Percentiles rank a stretch among this genome's conserved stretches.
Conservation (phyloP, 2,113 vertebrate genomes). For the Albula goreensis region DNA sequence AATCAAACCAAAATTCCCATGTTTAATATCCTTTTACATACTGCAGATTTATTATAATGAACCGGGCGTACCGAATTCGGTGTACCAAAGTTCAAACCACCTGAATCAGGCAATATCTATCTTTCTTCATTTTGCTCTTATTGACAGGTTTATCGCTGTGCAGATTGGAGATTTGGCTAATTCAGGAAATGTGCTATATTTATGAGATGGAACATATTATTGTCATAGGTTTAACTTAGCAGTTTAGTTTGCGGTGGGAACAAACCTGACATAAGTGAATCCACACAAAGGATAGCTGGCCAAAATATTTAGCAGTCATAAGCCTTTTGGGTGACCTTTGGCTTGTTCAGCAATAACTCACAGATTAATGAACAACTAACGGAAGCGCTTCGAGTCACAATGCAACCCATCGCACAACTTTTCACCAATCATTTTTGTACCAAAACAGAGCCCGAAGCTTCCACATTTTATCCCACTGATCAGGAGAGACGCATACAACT, state of each 20-base stretch:
- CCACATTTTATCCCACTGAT: constrained; percentile 46
- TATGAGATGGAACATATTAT: constrained; percentile 14
- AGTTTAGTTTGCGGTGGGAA: constrained; percentile 61
- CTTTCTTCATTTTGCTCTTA: background rate
- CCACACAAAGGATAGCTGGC: constrained; percentile 78
- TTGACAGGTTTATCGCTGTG: background rate
- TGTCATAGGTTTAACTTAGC: constrained; percentile 36
- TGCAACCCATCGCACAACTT: constrained; percentile 74
- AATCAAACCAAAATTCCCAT: background rate
- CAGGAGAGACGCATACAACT: constrained; percentile 27
- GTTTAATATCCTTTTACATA: background rate
- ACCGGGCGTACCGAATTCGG: background rate
- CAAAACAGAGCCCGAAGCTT: constrained; percentile 57
- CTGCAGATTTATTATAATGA: background rate
- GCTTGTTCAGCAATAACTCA: constrained; percentile 88
- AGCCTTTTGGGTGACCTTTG: constrained; percentile 97
- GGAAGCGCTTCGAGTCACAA: constrained; percentile 78
- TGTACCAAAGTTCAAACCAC: background rate
- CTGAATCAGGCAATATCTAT: background rate
- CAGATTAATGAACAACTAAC: constrained; percentile 99
- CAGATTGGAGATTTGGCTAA: constrained; percentile 13
- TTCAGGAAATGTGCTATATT: constrained; percentile 21
- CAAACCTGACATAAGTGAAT: constrained; percentile 70
- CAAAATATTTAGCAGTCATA: constrained; percentile 88
- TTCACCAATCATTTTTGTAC: constrained; percentile 63